Evolutionary conservation across 2,797 vertebrate genomes (phyloP), one percentile per base, ranked within the genome.

Genomic region (Merluccius polli): DNA sequence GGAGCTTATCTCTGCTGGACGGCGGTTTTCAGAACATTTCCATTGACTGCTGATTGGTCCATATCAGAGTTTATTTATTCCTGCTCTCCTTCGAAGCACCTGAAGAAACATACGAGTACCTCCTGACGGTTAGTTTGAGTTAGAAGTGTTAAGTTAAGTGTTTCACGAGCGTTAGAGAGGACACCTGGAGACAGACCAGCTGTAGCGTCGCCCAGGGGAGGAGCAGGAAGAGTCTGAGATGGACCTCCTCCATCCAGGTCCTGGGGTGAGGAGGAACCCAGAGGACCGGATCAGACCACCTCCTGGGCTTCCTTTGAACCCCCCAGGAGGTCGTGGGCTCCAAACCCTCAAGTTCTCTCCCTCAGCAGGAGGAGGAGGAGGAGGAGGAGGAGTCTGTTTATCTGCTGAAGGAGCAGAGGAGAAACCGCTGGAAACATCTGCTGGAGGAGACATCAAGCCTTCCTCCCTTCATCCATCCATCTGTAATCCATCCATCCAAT

Each of bases 171-270:
- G 2, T 52, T 52, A 9, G 7, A 27, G 52, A 59, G 2, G 41
- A 11, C 78, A 10, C 73, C 75, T 76, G 81, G 78, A 41, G 76
- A 78, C 82, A 80, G 82, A 76, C 78, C 83, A 36, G 82, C 87
- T 89, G 87, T 77, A 81, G 85, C 35, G 79, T 77, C 74, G 4
- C 44, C n/a, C 0, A 1, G 59, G n/a, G 4, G 1, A 27, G 52
- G 21, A 15, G 16, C 18, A 11, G n/a, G 59, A 52, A 21, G 16
- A 48, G 41, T 48, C 41, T 18, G 16, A 48, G 41, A 15, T 48
- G 41, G 18, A 59, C 48, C 18, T 7, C 48, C 48, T 7, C 48
- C 48, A 59, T 15, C 8, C 5, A n/a, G 21, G 48, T 4, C 48
- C 48, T 21, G 48, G 41, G 41, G 11, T 36, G 36, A 7, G 32